phyloP scores from a whole-genome alignment of 2,888 invertebrate species.

The Eulithis testata region DNA sequence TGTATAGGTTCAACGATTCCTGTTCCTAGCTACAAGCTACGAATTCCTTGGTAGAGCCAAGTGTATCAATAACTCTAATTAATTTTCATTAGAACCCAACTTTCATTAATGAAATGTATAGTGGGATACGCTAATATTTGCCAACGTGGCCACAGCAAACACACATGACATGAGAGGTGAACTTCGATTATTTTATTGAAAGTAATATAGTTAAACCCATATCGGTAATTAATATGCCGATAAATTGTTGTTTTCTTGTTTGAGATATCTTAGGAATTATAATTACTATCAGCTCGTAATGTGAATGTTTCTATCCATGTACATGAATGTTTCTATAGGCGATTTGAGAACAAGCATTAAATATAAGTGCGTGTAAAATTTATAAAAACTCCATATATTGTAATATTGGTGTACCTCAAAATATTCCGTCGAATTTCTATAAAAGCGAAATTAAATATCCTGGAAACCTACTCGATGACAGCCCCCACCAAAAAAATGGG shows the following conservation, averaged over 20 bases:
- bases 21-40: constrained; percentile 14
- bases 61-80: constrained; percentile 30
- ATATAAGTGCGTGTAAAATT: too few species aligned
- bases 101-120: constrained; percentile 41
- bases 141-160: constrained; percentile 28
- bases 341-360: too few species aligned
- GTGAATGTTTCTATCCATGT: neutral
- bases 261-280: neutral
- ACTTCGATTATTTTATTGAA: constrained; percentile 13
- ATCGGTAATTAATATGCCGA: constrained; percentile 14
- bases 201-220: constrained; percentile 19
- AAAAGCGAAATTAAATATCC: constrained; percentile 22
- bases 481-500: constrained; percentile 58
- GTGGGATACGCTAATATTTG: constrained; percentile 34
- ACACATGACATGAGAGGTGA: constrained; percentile 20
- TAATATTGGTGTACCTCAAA: too few species aligned
- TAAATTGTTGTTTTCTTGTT: neutral
- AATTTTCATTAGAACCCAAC: constrained; percentile 35
- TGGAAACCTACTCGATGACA: constrained; percentile 42
- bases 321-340: neutral
- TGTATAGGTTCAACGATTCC: neutral
- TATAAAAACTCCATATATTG: too few species aligned
- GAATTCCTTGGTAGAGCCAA: constrained; percentile 20
- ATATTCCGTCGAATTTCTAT: constrained; percentile 23
- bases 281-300: neutral